Base-by-base conservation (phyloP, 1,140 invertebrate genomes). In the Drosophila leontia region DNA sequence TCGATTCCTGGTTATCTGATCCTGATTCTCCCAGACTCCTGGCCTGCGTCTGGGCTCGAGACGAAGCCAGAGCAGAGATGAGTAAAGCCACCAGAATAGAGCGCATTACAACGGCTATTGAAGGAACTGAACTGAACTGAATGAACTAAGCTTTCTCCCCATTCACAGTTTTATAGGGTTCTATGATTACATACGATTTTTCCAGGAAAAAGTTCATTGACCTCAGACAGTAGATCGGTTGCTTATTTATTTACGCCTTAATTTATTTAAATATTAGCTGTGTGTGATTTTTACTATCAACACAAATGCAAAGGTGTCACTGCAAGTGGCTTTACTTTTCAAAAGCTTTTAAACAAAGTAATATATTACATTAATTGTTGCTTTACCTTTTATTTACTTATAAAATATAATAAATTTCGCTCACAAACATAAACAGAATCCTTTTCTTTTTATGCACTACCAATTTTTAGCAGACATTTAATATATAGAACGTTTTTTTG, bases 101-200 rank as follows among this genome's bases (percentile, higher is more conserved):
- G 12, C 17, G 45, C 83, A 87, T 86, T 39, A 41, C 53, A 35
- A 34, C 8, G 37, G 61, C 29, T 11, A 19, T 9, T 45, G n/a
- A 7, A 26, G n/a, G n/a, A 17, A n/a, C 15, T 23, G 17, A 9
- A n/a, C 15, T 23, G 3, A 67, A 63, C 56, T 70, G 42, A 17
- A 34, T 47, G 1, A 12, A 19, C 26, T 47, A 0, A 12, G 13
- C 41, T 4, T 26, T 34, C 6, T 11, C 19, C 19, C 3, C 17
- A 23, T 3, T 1, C 9, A 15, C 17, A 12, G 1, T 69, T 69
- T 57, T 72, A 72, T 51, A 71, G 13, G 15, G 15, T 13, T 32
- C 34, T 41, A 13, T n/a, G 29, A 29, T 19, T 17, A 35, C 15
- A 34, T n/a, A 26, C n/a, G 26, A 47, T 32, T 34, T 34, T 19